phyloP scores from a whole-genome alignment of 37 sponge, comb jelly and placozoan species.

The Spongilla lacustris region DNA sequence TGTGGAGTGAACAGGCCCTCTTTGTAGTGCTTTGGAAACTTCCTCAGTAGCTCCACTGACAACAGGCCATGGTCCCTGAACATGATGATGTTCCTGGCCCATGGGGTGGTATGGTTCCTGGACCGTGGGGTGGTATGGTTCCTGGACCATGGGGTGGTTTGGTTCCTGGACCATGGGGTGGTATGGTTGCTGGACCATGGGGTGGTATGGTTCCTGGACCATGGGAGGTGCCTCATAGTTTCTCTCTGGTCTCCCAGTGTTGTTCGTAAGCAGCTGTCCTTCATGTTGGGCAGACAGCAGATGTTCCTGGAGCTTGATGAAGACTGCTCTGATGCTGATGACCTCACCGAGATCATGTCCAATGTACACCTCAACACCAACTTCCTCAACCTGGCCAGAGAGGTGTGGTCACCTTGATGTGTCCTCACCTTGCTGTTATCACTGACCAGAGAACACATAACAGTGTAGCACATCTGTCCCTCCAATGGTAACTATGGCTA shows the following conservation, averaged over 20 bases:
- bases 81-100: no score
- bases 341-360: slow-evolving; percentile 91
- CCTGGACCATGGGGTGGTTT: no score
- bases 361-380: slow-evolving; percentile 92
- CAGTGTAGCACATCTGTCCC: no score
- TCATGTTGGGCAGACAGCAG: slow-evolving; percentile 97
- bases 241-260: slow-evolving; percentile 39
- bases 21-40: no score
- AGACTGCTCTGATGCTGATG: slow-evolving; percentile 73
- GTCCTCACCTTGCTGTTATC: no score
- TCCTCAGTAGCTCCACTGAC: no score
- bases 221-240: not conserved
- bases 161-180: not conserved
- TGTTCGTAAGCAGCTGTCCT: slow-evolving; percentile 94
- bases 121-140: no score
- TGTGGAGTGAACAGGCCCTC: no score
- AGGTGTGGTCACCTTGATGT: slow-evolving; percentile 51
- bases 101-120: no score
- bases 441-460: no score
- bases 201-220: not conserved
- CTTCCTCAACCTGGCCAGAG: slow-evolving; percentile 94
- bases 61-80: no score
- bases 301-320: slow-evolving; percentile 90
- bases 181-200: not conserved
- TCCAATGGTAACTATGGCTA: no score